These are phyloP conservation scores for Lasioglossum vierecki DNA, from an alignment of 2,888 invertebrate species.

Conservation along the genomic window DNA sequence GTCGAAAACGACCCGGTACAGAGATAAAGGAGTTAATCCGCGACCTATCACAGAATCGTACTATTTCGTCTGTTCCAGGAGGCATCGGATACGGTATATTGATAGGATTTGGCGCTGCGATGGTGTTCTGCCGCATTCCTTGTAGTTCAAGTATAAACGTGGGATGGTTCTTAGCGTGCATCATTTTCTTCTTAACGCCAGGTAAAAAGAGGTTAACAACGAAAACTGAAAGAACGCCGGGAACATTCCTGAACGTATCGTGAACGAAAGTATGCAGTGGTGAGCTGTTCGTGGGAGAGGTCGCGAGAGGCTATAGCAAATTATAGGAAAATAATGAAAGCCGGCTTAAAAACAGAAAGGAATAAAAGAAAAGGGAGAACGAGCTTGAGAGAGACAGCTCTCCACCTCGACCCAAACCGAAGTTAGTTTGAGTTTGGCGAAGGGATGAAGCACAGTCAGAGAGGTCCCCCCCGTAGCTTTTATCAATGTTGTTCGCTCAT, in stretches of 20 bases:
- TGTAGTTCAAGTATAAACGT: constrained; percentile 85
- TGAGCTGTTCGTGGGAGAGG: constrained; percentile 27
- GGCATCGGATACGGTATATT: background rate
- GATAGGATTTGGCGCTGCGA: background rate
- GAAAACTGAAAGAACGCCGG: constrained; percentile 28
- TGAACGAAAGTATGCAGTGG: constrained; percentile 48
- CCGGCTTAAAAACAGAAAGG: constrained; percentile 78
- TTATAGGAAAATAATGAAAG: constrained; percentile 83
- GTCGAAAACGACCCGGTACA: background rate
- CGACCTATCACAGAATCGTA: background rate
- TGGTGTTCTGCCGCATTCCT: background rate
- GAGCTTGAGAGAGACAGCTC: constrained; percentile 35
- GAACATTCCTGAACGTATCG: constrained; percentile 49
- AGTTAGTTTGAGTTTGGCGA: constrained; percentile 80
- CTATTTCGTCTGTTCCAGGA: constrained; percentile 26
- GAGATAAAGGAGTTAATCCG: background rate
- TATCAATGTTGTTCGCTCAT: constrained; percentile 83
- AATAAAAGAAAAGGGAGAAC: constrained; percentile 49
- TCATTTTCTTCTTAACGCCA: constrained; percentile 86
- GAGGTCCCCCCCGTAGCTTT: constrained; percentile 75
- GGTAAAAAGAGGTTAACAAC: constrained; percentile 83
- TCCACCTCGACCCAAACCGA: constrained; percentile 65
- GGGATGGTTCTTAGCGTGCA: constrained; percentile 87
- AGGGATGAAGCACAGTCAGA: constrained; percentile 80
- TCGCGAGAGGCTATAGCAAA: constrained; percentile 77